Conservation (phyloP, 2,888 invertebrate species). For the Sarcophaga caerulescens region DNA sequence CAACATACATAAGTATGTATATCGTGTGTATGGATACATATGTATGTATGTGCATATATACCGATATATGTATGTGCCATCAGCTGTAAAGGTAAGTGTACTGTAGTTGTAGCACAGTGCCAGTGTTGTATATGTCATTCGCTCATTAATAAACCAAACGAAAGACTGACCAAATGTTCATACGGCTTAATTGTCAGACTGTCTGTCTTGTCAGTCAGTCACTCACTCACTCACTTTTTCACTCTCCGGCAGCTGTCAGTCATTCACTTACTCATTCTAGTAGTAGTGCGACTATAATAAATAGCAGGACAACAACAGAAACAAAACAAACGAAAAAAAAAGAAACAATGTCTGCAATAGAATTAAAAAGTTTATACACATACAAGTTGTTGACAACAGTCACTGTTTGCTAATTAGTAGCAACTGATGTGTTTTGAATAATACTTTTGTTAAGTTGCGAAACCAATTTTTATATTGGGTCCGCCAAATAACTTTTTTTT, state of each 20-base stretch:
- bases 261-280: constrained; percentile 26
- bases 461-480: too few relatives aligned
- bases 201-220: constrained; percentile 31
- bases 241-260: constrained; percentile 11
- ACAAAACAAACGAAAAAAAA: background rate
- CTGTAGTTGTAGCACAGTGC: background rate
- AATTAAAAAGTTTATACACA: constrained; percentile 48
- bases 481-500: too few relatives aligned
- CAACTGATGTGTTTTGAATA: background rate
- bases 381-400: background rate
- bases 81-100: constrained; percentile 30
- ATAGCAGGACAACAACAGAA: background rate
- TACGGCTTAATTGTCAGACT: background rate
- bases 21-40: background rate
- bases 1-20: background rate
- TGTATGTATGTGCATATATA: background rate
- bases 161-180: background rate
- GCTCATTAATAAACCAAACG: background rate
- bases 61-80: background rate
- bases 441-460: too few relatives aligned
- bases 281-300: background rate
- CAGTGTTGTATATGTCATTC: background rate
- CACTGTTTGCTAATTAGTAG: background rate
- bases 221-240: constrained; percentile 28
- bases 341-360: constrained; percentile 49